Percentiles rank a stretch among this genome's conserved stretches.
Evolutionary conservation across 2,888 invertebrate species (phyloP).

Genomic region (Scaptomyza cyrtandrae): DNA sequence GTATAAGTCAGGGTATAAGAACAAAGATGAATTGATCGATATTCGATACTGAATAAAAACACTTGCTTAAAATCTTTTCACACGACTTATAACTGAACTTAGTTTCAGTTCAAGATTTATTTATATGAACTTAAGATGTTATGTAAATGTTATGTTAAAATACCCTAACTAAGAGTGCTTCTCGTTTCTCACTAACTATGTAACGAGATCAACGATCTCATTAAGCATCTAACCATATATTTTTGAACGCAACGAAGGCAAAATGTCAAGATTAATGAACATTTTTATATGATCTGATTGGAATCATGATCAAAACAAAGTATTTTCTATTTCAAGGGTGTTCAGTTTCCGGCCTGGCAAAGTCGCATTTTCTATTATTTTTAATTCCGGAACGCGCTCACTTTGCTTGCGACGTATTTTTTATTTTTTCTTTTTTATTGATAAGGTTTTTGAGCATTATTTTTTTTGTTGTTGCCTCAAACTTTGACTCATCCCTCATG

Average conservation of each 20-base stretch:
- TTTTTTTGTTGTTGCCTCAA: conserved; percentile 28
- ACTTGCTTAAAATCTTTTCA: not conserved
- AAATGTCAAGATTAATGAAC: not conserved
- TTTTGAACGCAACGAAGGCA: not conserved
- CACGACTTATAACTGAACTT: not conserved
- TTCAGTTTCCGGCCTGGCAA: conserved; percentile 23
- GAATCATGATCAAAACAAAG: not conserved
- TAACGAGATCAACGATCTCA: not conserved
- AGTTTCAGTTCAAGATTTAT: not conserved
- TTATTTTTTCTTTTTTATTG: conserved; percentile 26
- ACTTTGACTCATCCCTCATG: conserved; percentile 46
- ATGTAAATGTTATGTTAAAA: too few relatives aligned
- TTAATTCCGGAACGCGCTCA: conserved; percentile 35
- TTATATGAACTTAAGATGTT: too few relatives aligned
- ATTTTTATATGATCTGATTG: not conserved
- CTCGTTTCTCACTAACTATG: not conserved
- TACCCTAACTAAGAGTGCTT: not conserved
- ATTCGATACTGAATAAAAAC: too few relatives aligned
- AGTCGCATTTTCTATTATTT: conserved; percentile 12
- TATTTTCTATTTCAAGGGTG: conserved; percentile 21
- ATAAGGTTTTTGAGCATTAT: conserved; percentile 53
- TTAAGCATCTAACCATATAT: not conserved
- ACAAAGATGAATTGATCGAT: too few relatives aligned
- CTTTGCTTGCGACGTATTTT: not conserved
- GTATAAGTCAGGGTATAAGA: too few relatives aligned